These are phyloP conservation scores for Pammene fasciana DNA, from an alignment of 2,888 invertebrate species.

Conservation along the genomic window DNA sequence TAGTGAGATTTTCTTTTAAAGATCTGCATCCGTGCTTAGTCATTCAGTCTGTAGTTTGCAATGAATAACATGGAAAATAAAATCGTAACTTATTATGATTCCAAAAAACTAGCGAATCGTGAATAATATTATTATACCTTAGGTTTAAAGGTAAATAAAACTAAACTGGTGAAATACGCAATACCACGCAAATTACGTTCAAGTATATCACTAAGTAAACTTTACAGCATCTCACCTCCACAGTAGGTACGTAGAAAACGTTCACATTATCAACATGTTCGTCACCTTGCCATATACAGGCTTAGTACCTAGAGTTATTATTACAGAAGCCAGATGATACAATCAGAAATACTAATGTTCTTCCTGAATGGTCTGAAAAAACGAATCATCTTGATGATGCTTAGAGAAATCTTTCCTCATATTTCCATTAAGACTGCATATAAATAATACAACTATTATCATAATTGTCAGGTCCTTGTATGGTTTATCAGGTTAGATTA, in stretches of 20 bases:
- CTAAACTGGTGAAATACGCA: slow-evolving; percentile 24
- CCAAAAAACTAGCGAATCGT: slow-evolving; percentile 2
- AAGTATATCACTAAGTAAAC: slow-evolving; percentile 36
- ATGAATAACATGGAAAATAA: neutral
- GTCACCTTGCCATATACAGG: slow-evolving; percentile 5
- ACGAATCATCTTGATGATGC: no score
- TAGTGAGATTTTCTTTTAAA: no score
- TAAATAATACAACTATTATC: no score
- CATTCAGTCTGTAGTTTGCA: no score
- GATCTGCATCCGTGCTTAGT: no score
- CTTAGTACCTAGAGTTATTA: neutral
- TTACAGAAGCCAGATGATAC: neutral
- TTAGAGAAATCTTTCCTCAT: no score
- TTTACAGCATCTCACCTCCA: slow-evolving; percentile 25
- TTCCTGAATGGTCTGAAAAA: no score
- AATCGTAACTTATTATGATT: neutral
- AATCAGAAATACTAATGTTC: neutral
- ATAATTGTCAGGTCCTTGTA: no score
- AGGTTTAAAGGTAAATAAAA: slow-evolving; percentile 14
- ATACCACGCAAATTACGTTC: slow-evolving; percentile 33
- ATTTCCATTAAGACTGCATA: no score
- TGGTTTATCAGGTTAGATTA: no score
- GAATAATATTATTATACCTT: neutral
- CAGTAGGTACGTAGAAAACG: slow-evolving; percentile 8
- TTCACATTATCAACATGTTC: slow-evolving; percentile 15